These are phyloP conservation scores for Diabrotica undecimpunctata DNA, from an alignment of 1,140 invertebrate species.

Conservation along the genomic window DNA sequence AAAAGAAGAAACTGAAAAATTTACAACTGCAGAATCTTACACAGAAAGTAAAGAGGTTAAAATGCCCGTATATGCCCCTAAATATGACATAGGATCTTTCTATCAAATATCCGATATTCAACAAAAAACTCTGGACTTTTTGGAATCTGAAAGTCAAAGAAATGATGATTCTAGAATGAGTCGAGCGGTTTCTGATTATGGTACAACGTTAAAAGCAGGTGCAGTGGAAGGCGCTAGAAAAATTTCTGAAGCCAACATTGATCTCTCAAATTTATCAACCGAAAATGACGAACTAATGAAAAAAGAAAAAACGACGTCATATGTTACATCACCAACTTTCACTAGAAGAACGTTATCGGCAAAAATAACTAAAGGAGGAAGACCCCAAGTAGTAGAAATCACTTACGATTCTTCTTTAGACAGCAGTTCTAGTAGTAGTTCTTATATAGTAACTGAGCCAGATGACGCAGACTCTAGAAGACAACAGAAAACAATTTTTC, in stretches of 20 bases:
- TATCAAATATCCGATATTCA: slow-evolving; percentile 16
- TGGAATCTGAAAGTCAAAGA: slow-evolving; percentile 20
- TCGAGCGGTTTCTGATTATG: slow-evolving; percentile 30
- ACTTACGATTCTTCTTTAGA: slow-evolving; percentile 24
- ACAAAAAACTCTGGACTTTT: slow-evolving; percentile 26
- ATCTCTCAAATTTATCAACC: slow-evolving; percentile 31
- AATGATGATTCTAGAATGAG: slow-evolving; percentile 20
- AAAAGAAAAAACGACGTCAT: slow-evolving; percentile 13
- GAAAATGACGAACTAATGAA: slow-evolving; percentile 3
- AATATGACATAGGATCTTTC: not conserved
- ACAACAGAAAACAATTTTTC: slow-evolving; percentile 42
- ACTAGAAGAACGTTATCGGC: slow-evolving; percentile 31
- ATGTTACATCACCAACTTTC: slow-evolving; percentile 36
- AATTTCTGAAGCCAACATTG: slow-evolving; percentile 35
- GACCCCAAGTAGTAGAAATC: slow-evolving; percentile 33
- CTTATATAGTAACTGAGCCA: slow-evolving; percentile 36
- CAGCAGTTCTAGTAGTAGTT: slow-evolving; percentile 23
- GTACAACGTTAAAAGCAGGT: slow-evolving; percentile 19
- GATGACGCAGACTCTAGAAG: slow-evolving; percentile 22
- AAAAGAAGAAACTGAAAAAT: not conserved
- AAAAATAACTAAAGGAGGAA: slow-evolving; percentile 28
- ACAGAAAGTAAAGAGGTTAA: not conserved
- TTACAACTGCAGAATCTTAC: not conserved
- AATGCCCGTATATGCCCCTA: no score
- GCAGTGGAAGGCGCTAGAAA: not conserved